Evolutionary conservation across 2,797 vertebrate genomes (phyloP), one percentile per base, ranked within the genome.

Genomic region (Lutjanus argentimaculatus): DNA sequence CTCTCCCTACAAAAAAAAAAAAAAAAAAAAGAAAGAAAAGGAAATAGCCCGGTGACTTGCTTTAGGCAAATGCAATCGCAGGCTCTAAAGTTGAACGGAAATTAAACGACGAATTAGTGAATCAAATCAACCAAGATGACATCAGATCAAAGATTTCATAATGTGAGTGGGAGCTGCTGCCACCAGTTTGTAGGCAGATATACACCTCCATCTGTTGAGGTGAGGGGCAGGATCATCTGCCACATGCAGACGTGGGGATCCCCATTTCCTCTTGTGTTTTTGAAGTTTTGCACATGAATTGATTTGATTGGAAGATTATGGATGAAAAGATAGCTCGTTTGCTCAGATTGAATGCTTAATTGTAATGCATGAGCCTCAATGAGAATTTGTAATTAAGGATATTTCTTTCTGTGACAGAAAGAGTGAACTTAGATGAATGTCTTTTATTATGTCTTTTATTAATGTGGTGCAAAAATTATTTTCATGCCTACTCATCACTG

Each of bases 211-310:
- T 87, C 84, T 77, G 80, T 21, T 63, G 55, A 69, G 45, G 56
- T 53, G 81, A 83, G 71, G 66, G 84, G 75, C 49, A 77, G 77
- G 48, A 53, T 72, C 14, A 55, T 78, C 13, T 72, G 61, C 52
- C 78, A 80, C 21, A 56, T 61, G 48, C 77, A 78, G 64, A 67
- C n/a, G 19, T 49, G 69, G 85, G 83, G 67, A 85, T 82, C 55
- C 71, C 80, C 56, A 52, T 85, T 73, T 10, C 43, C 19, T 61
- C 8, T 61, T 61, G 11, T 30, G n/a, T 30, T 59, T 64, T 59
- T 66, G 10, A 61, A 74, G 53, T 82, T 84, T 16, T 59, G 42
- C 67, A 58, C n/a, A 67, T 66, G 7, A 65, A 72, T 56, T 56
- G 36, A 58, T 67, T 66, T 25, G 19, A 40, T 63, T 21, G 53